phyloP scores from a whole-genome alignment of 1,140 invertebrate genomes.

The Dysdera silvatica region DNA sequence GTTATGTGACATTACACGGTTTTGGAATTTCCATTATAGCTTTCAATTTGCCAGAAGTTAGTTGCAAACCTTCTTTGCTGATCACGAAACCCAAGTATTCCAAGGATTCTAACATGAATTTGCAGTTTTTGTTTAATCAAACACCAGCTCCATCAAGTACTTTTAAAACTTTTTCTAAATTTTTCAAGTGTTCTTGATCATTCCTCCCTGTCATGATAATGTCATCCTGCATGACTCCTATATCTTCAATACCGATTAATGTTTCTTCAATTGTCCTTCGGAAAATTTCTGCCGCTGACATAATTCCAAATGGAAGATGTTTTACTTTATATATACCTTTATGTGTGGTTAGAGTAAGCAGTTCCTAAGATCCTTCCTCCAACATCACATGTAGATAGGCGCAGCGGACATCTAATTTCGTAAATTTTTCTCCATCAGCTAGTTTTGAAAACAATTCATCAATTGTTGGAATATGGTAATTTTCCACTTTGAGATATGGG shows the following conservation, averaged over 20 bases:
- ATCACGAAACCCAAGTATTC: constrained; percentile 44
- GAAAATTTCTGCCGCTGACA: constrained; percentile 45
- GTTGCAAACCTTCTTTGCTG: constrained; percentile 38
- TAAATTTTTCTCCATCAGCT: constrained; percentile 30
- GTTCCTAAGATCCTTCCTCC: constrained; percentile 31
- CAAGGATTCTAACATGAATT: constrained; percentile 35
- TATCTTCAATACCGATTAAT: constrained; percentile 5
- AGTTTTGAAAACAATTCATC: constrained; percentile 26
- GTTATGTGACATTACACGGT: constrained; percentile 37
- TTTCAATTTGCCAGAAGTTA: constrained; percentile 41
- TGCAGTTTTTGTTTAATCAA: constrained; percentile 38
- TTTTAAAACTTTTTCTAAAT: constrained; percentile 33
- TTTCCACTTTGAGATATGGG: constrained; percentile 16
- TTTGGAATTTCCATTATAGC: constrained; percentile 38
- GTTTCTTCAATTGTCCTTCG: constrained; percentile 40
- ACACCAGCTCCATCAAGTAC: constrained; percentile 31
- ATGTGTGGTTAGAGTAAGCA: constrained; percentile 40
- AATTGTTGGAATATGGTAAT: constrained; percentile 32
- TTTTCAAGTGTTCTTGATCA: too few relatives aligned
- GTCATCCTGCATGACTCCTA: constrained; percentile 35
- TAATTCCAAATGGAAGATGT: constrained; percentile 46
- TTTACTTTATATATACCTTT: constrained; percentile 46
- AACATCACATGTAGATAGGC: constrained; percentile 38
- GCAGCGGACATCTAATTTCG: constrained; percentile 36
- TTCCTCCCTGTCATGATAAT: too few relatives aligned